Base-by-base conservation (phyloP, 2,797 vertebrate species). In the Picus viridis region DNA sequence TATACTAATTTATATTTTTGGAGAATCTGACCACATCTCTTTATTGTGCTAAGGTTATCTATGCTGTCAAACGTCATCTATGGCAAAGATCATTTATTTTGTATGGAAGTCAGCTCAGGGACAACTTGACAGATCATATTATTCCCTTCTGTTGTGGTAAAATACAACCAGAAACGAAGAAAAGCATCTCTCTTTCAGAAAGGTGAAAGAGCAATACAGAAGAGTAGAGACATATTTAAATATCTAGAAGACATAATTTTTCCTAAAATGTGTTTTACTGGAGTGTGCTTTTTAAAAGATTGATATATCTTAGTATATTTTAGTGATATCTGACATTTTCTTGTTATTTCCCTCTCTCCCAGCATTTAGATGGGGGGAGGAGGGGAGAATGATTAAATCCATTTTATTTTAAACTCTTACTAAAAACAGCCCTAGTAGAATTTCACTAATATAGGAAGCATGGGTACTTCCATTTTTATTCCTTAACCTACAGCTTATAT, bases 161-260 rank as follows among this genome's bases (percentile, higher is more conserved):
- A 95, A 81, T 57, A 61, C 27, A 91, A 61, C 34, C 59, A 93
- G 70, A 91, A 93, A 82, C 93, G 34, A 53, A 94, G 82, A 93
- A 83, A 83, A 83, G 3, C 49, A n/a, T 29, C n/a, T 90, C 27
- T 79, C 15, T 90, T 59, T 89, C 58, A 83, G 53, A n/a, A 90
- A 91, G 62, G 62, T 85, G 65, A 88, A 92, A 85, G 68, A 89
- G 19, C 53, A 86, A 27, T 67, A 57, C 3, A 39, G 67, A 89
- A 72, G 49, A 94, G 20, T 1, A 2, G 53, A 88, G 77, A 65
- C 24, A 54, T 19, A 15, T 10, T 71, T 68, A 79, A 24, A 41
- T 1, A 39, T 29, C 34, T 70, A 61, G 34, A 65, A 75, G 47
- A 54, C 54, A 41, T 53, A 16, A 27, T 58, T 56, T 83, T 94